phyloP scores from a whole-genome alignment of 2,888 invertebrate species.

The Coleophora deauratella region DNA sequence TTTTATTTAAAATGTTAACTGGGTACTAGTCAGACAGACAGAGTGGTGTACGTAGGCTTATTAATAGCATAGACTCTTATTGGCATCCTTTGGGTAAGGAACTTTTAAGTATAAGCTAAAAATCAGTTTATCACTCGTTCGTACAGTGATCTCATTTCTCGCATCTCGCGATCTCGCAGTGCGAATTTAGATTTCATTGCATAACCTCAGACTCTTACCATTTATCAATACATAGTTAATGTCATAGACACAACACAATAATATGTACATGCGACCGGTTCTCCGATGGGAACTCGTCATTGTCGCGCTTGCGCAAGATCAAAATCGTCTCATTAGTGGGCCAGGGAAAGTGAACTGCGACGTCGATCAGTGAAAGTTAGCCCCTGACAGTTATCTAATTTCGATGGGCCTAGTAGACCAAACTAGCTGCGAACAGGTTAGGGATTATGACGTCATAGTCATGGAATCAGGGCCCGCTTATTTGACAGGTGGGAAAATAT shows the following conservation, averaged over 20 bases:
- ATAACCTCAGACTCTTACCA: no score
- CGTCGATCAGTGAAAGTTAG: conserved; percentile 59
- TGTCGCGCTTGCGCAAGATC: conserved; percentile 51
- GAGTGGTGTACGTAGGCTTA: no score
- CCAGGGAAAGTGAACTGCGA: conserved; percentile 57
- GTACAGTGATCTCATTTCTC: no score
- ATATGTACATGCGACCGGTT: conserved; percentile 19
- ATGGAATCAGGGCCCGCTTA: neutral
- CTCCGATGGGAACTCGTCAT: conserved; percentile 26
- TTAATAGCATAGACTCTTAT: no score
- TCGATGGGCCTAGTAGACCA: conserved; percentile 27
- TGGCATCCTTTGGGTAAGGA: no score
- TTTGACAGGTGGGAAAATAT: neutral
- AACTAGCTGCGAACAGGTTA: conserved; percentile 13
- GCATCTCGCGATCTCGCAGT: no score
- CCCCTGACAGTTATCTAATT: conserved; percentile 60
- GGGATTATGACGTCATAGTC: neutral
- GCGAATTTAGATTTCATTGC: no score
- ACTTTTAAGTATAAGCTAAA: no score
- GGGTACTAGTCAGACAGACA: no score
- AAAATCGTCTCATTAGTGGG: conserved; percentile 44
- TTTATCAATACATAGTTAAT: neutral
- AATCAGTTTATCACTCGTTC: no score
- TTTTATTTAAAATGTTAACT: no score
- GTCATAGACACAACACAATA: conserved; percentile 8